Conservation (phyloP, 64 coral and sea anemone species). For the Actinia tenebrosa region DNA sequence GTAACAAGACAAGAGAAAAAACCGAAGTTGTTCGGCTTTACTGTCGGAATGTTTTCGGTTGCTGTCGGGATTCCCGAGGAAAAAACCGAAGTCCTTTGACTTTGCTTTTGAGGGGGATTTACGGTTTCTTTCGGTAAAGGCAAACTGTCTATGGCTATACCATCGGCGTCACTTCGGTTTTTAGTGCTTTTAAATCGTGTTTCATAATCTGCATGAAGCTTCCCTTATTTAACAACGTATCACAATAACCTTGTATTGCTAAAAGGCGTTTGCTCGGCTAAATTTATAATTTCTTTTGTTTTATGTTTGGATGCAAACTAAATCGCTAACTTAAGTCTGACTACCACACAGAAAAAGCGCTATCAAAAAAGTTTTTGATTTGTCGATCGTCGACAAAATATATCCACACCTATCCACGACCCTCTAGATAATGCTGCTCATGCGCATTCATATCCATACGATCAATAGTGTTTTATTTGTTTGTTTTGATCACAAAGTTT, state of each 20-base stretch:
- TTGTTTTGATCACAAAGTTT: neutral
- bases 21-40: neutral
- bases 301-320: neutral
- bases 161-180: neutral
- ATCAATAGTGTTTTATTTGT: neutral
- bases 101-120: neutral
- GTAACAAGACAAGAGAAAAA: neutral
- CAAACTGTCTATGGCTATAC: neutral
- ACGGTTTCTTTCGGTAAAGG: neutral
- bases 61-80: neutral
- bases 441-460: neutral
- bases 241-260: neutral
- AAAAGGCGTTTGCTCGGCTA: neutral
- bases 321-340: neutral
- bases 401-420: neutral
- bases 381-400: neutral
- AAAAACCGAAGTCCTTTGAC: neutral
- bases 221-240: neutral
- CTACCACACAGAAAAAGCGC: neutral
- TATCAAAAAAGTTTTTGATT: neutral
- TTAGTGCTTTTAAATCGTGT: neutral
- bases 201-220: too few species aligned
- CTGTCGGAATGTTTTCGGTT: neutral
- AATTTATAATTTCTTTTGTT: neutral
- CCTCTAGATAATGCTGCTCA: too few species aligned